These are phyloP conservation scores for Phlogophora meticulosa DNA, from an alignment of 2,888 invertebrate genomes.

Conservation along the genomic window DNA sequence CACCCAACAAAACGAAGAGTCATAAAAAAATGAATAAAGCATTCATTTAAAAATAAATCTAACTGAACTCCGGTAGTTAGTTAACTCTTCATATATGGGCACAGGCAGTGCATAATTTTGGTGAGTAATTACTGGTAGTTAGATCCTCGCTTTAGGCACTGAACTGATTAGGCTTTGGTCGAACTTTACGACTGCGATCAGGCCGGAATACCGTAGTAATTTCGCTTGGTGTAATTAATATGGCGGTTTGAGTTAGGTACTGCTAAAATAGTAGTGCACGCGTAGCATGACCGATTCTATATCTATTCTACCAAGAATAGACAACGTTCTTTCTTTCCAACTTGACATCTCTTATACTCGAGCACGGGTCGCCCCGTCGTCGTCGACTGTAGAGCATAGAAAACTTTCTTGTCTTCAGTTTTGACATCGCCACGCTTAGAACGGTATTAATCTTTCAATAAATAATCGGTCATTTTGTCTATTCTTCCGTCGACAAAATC, in stretches of 20 bases:
- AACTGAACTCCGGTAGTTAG: slow-evolving; percentile 11
- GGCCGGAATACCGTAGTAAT: not conserved
- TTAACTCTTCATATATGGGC: slow-evolving; percentile 17
- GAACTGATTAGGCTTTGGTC: slow-evolving; percentile 32
- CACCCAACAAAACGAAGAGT: not conserved
- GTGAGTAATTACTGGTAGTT: slow-evolving; percentile 22
- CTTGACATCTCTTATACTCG: too few relatives aligned
- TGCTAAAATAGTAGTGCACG: too few relatives aligned
- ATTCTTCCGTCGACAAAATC: too few relatives aligned
- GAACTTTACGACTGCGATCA: slow-evolving; percentile 18
- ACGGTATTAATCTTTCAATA: too few relatives aligned
- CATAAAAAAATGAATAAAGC: not conserved
- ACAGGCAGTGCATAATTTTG: slow-evolving; percentile 17
- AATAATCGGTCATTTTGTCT: too few relatives aligned
- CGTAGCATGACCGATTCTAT: too few relatives aligned
- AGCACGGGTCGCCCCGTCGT: too few relatives aligned
- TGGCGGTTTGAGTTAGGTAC: not conserved
- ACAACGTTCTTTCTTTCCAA: too few relatives aligned
- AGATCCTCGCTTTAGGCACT: slow-evolving; percentile 27
- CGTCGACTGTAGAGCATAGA: too few relatives aligned
- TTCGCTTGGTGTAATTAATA: not conserved
- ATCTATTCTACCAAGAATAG: too few relatives aligned
- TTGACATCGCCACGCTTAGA: too few relatives aligned
- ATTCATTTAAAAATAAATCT: slow-evolving; percentile 1
- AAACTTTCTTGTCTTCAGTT: too few relatives aligned